These are phyloP conservation scores for Erannis defoliaria DNA, from an alignment of 2,888 invertebrate genomes.

Conservation along the genomic window DNA sequence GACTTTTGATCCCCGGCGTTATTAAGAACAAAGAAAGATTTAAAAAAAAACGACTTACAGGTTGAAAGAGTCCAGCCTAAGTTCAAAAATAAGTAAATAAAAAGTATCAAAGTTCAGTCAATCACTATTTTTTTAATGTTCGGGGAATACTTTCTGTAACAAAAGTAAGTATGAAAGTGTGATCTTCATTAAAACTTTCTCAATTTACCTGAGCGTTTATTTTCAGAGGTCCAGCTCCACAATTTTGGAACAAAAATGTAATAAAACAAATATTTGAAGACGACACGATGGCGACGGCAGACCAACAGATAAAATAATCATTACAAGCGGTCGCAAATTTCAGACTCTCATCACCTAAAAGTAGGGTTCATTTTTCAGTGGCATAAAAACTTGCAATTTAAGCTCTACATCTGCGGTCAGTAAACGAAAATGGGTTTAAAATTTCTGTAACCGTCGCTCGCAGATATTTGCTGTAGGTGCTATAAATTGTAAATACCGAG, in stretches of 20 bases:
- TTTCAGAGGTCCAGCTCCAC: slow-evolving; percentile 20
- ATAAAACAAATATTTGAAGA: slow-evolving; percentile 33
- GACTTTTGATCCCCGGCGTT: no score
- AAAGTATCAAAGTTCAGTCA: no score
- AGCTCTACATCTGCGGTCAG: slow-evolving; percentile 30
- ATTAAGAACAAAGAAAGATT: no score
- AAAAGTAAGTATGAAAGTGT: background rate
- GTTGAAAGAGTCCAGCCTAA: no score
- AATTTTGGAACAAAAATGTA: slow-evolving; percentile 24
- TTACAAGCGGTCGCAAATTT: slow-evolving; percentile 1
- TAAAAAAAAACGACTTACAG: no score
- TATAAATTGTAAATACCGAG: slow-evolving; percentile 22
- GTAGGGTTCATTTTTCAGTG: slow-evolving; percentile 14
- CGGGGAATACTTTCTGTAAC: background rate
- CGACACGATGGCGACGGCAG: slow-evolving; percentile 10
- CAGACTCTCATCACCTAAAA: background rate
- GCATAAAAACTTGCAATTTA: slow-evolving; percentile 13
- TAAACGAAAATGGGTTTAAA: slow-evolving; percentile 32
- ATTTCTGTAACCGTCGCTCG: slow-evolving; percentile 26
- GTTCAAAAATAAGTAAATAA: no score
- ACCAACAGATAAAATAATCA: slow-evolving; percentile 15
- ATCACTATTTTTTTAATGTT: no score
- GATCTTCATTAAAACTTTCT: slow-evolving; percentile 20
- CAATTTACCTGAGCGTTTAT: slow-evolving; percentile 24
- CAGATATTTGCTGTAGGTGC: slow-evolving; percentile 24